Evolutionary conservation across 2,113 vertebrate genomes (phyloP), one percentile per base, ranked within the genome.

Genomic region (Aptenodytes patagonicus): DNA sequence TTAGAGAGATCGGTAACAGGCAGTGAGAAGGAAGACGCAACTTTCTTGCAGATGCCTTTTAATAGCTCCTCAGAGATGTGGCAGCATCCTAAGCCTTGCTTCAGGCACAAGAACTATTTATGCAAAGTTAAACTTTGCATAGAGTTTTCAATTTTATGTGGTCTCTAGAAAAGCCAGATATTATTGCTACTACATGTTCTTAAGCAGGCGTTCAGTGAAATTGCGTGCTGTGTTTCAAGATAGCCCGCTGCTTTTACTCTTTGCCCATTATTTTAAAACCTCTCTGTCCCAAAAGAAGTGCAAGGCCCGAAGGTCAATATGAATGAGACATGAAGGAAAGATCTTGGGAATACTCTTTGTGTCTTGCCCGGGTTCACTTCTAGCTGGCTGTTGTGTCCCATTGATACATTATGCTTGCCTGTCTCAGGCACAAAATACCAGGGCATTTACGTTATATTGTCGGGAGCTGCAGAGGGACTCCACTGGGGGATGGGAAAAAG

Each of bases 391-490:
- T 52, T 75, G 13, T 38, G 34, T 86, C 24, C 42, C 26, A 1
- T 31, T n/a, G 55, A 20, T 25, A 51, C 55, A 25, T 80, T 79
- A n/a, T 0, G 10, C 19, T 36, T 26, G 13, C 18, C 61, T 42
- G 28, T 65, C 32, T n/a, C 13, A 6, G 60, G 46, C 15, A 60
- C n/a, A 75, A 60, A 69, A 26, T 78, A 34, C 14, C 16, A 24
- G 21, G 26, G 46, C 18, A 13, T 40, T 70, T 44, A 21, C 1
- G 0, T 64, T 55, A 13, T 5, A 4, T 38, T 46, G 11, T 1
- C 12, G 38, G 7, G 44, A 60, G 31, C 11, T 46, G 28, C 60
- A 17, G 11, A 36, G 34, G 44, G 34, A 26, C 34, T 62, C 57
- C 32, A 4, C 0, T 10, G 10, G 21, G 44, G 21, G 22, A 51